phyloP scores from a whole-genome alignment of 2,113 vertebrate species.

The Rhipidura dahli region DNA sequence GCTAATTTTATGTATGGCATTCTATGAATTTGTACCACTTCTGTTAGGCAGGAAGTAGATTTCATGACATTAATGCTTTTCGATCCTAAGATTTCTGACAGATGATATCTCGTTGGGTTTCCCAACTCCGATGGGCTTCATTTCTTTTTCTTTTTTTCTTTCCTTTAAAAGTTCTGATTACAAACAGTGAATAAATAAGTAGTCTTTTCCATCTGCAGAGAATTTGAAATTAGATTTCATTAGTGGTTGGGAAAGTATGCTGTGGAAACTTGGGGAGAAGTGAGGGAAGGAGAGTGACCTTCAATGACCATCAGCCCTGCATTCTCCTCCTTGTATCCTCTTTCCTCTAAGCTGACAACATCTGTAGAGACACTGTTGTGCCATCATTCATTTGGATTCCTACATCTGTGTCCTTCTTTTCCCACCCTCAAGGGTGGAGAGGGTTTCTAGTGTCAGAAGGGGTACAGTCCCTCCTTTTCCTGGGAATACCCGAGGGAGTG shows the following conservation, averaged over 20 bases:
- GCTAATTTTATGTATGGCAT: neutral
- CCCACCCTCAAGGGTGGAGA: neutral
- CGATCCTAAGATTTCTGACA: neutral
- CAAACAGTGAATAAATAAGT: constrained; percentile 1
- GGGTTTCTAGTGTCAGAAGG: neutral
- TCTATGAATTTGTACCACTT: constrained; percentile 6
- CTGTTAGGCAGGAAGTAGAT: neutral
- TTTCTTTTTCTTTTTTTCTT: neutral
- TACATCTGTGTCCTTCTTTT: neutral
- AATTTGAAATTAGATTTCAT: constrained; percentile 10
- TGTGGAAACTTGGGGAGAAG: neutral
- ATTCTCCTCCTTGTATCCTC: neutral
- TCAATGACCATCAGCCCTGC: neutral
- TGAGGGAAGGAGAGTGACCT: neutral
- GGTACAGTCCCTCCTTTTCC: neutral
- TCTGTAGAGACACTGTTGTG: neutral
- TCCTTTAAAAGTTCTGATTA: neutral
- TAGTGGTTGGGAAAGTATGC: neutral
- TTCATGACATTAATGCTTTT: neutral
- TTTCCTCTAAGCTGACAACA: neutral
- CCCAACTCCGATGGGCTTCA: neutral
- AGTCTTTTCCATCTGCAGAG: neutral
- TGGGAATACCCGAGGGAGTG: neutral
- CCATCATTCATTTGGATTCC: neutral
- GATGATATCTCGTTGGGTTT: neutral